Evolutionary conservation across 2,113 vertebrate genomes (phyloP), one percentile per base, ranked within the genome.

Genomic region (Romanogobio albipinnatus): DNA sequence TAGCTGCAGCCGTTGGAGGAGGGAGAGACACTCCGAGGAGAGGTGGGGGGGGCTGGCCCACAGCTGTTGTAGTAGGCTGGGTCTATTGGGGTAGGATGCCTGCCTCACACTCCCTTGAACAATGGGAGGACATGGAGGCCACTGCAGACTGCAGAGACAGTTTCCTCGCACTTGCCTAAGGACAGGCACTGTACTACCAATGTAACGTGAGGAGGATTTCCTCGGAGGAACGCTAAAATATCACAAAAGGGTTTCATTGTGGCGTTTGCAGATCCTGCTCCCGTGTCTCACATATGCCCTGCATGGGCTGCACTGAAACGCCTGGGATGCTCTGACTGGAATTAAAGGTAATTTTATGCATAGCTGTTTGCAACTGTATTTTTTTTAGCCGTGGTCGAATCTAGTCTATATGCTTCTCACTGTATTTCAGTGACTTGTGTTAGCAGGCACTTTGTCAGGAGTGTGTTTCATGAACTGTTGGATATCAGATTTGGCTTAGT

Each of bases 1-100:
- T 88, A 92, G 92, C 90, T 91, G 91, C 90, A 84, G 90, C 90
- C 43, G 82, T 86, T 87, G 91, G 85, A 87, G 86, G 88, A 83
- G 84, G 86, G 87, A 86, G 71, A 68, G 85, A 85, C 76, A 87
- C 87, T 89, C 64, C 47, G 90, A 86, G 88, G 89, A n/a, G 90
- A 91, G 93, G 92, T 90, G 91, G 93, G 92, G 29, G 33, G 62
- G 93, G 93, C 90, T 89, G 89, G 91, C 93, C 92, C 94, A 94
- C 94, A 95, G 93, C 93, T 95, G 94, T 93, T 92, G 90, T 94
- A 92, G 92, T 87, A 91, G 91, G 92, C 91, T 90, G 91, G 90
- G 88, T 92, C 92, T 93, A 86, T 89, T 49, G 89, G 91, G 87
- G 89, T 91, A 92, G 90, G 91, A 92, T 91, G 91, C 87, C 89